A percentile compares a stretch with the other conserved stretches of the same genome.
Evolutionary conservation across 2,113 vertebrate species (phyloP).

Genomic region (Chrysochloris asiatica): DNA sequence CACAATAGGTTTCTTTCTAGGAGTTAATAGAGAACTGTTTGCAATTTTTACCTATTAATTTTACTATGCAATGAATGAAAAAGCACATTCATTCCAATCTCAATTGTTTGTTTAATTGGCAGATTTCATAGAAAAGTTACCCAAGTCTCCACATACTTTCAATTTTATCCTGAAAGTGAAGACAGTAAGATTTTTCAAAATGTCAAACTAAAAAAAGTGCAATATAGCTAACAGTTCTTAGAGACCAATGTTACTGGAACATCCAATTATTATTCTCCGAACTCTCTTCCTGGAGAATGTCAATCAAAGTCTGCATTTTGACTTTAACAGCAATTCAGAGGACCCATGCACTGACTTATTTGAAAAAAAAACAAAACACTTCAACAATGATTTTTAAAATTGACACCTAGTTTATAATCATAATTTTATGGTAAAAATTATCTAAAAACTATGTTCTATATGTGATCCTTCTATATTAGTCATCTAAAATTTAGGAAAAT

Average conservation of each 20-base stretch:
- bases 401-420: background rate
- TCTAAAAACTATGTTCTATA: background rate
- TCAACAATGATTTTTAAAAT: background rate
- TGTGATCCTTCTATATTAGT: background rate
- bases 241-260: conserved; percentile 26
- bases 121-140: conserved; percentile 57
- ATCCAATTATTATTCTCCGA: conserved; percentile 55
- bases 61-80: background rate
- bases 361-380: background rate
- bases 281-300: conserved; percentile 45
- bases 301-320: conserved; percentile 39
- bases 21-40: background rate
- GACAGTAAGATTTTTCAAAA: conserved; percentile 58
- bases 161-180: conserved; percentile 42
- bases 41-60: background rate
- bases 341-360: background rate
- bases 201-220: conserved; percentile 65
- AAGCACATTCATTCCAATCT: background rate
- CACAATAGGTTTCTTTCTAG: background rate
- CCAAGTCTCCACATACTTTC: conserved; percentile 49
- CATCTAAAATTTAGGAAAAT: background rate
- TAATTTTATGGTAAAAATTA: background rate
- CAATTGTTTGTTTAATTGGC: conserved; percentile 51
- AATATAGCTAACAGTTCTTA: conserved; percentile 22
- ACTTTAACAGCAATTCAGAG: background rate